Evolutionary conservation across 1,140 invertebrate genomes (phyloP), one percentile per base, ranked within the genome.

Genomic region (Heliconius nattereri): DNA sequence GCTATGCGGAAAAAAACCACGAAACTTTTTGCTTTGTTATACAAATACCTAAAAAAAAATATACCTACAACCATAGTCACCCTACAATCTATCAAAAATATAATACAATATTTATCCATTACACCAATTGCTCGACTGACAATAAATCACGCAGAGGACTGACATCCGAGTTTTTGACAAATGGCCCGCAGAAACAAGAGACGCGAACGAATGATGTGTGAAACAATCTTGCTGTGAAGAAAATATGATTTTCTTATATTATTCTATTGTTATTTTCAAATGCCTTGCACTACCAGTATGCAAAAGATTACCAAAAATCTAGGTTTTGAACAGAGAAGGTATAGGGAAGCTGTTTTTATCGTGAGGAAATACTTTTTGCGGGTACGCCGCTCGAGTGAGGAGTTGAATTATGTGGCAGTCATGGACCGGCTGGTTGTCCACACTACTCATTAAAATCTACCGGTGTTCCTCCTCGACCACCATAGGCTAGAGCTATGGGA

Each of bases 21-120:
- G 11, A 1, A 45, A 45, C 5, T 45, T 45, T 16, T 16, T 7
- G 0, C 3, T 6, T 20, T 45, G 20, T 52, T 19, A 16, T 52
- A 20, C 5, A 19, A 20, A 52, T 52, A 52, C 19, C 5, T 52
- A 52, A 52, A 66, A 66, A 26, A 66, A 66, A 16, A 26, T 8
- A 26, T 16, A 26, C 29, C 8, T 11, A 57, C 8, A 29, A 66
- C 2, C 23, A 66, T 29, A 7, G 60, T 66, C 86, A 88, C 86
- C 83, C 70, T 71, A 79, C 75, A 60, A 77, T 45, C 81, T 77
- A 66, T 66, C 60, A 88, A 92, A 91, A 90, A 89, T 90, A 89
- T 88, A 86, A 86, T 89, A 90, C 89, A 91, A 92, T 91, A 92
- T 91, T 92, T 92, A 92, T 91, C 91, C 91, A 92, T 92, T 92